A percentile compares a stretch with the other conserved stretches of the same genome.
Evolutionary conservation across 2,888 invertebrate genomes (phyloP).

Genomic region (Eupithecia vulgata): DNA sequence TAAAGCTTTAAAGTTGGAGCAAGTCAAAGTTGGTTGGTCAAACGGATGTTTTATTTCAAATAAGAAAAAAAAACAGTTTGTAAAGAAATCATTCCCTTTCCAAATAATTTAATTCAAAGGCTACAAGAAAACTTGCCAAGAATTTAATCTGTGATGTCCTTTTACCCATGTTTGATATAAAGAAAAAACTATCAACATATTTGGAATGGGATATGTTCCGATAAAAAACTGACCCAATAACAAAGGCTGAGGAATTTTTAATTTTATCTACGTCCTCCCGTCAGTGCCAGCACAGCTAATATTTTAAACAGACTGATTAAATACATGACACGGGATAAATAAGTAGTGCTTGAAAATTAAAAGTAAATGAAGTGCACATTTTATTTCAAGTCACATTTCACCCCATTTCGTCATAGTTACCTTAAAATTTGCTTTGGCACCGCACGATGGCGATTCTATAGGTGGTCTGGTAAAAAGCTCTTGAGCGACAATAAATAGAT

Average conservation of each 20-base stretch:
- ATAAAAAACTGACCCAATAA: slow-evolving; percentile 33
- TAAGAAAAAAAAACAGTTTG: not conserved
- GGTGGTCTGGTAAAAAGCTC: too few relatives aligned
- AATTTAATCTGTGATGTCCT: not conserved
- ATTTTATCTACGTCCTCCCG: slow-evolving; percentile 33
- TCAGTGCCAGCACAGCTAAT: not conserved
- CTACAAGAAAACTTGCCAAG: not conserved
- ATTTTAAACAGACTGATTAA: not conserved
- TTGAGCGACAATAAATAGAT: too few relatives aligned
- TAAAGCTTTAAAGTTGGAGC: not conserved
- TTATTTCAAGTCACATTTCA: not conserved
- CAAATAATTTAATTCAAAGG: slow-evolving; percentile 3
- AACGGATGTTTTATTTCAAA: not conserved
- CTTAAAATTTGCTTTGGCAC: not conserved
- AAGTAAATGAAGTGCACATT: not conserved
- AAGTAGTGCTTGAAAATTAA: not conserved
- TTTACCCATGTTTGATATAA: slow-evolving; percentile 1
- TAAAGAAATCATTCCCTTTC: not conserved
- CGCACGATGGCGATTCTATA: not conserved
- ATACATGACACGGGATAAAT: not conserved
- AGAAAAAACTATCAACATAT: slow-evolving; percentile 5
- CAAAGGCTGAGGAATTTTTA: slow-evolving; percentile 42
- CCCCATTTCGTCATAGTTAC: not conserved
- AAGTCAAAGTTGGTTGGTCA: not conserved
- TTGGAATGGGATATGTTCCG: slow-evolving; percentile 2